Conservation (phyloP, 2,888 invertebrate species). For the Branchipolynoe longqiensis region DNA sequence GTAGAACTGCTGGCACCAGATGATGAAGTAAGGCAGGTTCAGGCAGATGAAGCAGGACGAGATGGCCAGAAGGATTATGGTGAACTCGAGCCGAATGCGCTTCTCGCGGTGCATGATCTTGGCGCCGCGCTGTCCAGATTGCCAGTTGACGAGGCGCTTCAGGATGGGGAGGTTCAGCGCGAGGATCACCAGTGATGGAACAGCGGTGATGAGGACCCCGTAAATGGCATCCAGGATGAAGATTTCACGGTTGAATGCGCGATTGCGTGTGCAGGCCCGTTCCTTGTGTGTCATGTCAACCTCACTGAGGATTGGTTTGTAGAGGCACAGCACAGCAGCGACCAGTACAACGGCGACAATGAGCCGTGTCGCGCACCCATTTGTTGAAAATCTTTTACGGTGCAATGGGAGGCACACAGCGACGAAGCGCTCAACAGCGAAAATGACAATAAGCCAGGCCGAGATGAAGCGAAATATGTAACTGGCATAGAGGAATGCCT, state of each 20-base stretch:
- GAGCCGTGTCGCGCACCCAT: slow-evolving; percentile 71
- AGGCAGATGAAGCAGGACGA: slow-evolving; percentile 78
- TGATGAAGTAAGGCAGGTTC: slow-evolving; percentile 78
- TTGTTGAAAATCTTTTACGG: slow-evolving; percentile 73
- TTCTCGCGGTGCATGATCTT: slow-evolving; percentile 59
- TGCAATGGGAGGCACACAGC: slow-evolving; percentile 79
- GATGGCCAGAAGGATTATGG: slow-evolving; percentile 77
- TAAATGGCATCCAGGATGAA: slow-evolving; percentile 76
- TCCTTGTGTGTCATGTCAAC: slow-evolving; percentile 58
- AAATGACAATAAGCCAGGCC: slow-evolving; percentile 79
- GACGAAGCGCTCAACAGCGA: slow-evolving; percentile 76
- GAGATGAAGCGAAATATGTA: slow-evolving; percentile 77
- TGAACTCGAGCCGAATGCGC: slow-evolving; percentile 72
- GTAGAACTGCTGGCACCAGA: slow-evolving; percentile 72
- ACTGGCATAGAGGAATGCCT: slow-evolving; percentile 87
- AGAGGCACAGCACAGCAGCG: slow-evolving; percentile 71
- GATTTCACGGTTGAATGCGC: slow-evolving; percentile 70
- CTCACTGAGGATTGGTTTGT: slow-evolving; percentile 75
- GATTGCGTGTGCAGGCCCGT: slow-evolving; percentile 71
- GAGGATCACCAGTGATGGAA: slow-evolving; percentile 63
- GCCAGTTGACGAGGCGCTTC: slow-evolving; percentile 70
- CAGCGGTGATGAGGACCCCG: slow-evolving; percentile 69
- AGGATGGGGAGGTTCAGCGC: slow-evolving; percentile 76
- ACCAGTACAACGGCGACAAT: slow-evolving; percentile 71
- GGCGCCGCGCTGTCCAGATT: slow-evolving; percentile 44